Conservation (phyloP, 2,113 vertebrate species). For the Rhadina sibilatrix region DNA sequence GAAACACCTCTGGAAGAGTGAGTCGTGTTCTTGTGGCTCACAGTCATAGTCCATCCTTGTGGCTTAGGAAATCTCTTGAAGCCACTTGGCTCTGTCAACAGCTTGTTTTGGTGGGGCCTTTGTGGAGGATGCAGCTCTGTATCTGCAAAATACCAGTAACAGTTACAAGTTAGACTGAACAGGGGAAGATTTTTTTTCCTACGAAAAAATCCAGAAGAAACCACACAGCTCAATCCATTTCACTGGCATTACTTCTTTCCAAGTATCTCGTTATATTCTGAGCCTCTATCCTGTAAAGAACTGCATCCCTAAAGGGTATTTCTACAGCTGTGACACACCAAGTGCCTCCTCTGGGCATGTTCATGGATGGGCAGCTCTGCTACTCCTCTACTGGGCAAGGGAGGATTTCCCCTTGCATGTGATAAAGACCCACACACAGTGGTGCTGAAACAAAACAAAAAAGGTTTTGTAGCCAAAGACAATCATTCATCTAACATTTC, state of each 20-base stretch:
- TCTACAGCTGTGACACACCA: not conserved
- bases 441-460: not conserved
- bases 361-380: not conserved
- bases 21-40: slow-evolving; percentile 67
- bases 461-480: not conserved
- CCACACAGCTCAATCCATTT: not conserved
- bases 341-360: not conserved
- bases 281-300: not conserved
- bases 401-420: not conserved
- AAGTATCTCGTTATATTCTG: not conserved
- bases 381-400: not conserved
- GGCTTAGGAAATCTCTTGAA: slow-evolving; percentile 70
- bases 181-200: not conserved
- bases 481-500: not conserved
- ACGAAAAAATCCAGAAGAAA: not conserved
- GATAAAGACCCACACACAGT: not conserved
- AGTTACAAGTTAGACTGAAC: not conserved
- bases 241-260: not conserved
- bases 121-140: slow-evolving; percentile 49
- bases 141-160: slow-evolving; percentile 51
- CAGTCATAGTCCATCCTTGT: slow-evolving; percentile 74
- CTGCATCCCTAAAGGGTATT: not conserved
- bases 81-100: slow-evolving; percentile 53
- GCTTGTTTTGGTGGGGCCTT: slow-evolving; percentile 12
- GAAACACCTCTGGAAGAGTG: slow-evolving; percentile 77